phyloP scores from a whole-genome alignment of 2,113 vertebrate species.

The Poecilia latipinna region DNA sequence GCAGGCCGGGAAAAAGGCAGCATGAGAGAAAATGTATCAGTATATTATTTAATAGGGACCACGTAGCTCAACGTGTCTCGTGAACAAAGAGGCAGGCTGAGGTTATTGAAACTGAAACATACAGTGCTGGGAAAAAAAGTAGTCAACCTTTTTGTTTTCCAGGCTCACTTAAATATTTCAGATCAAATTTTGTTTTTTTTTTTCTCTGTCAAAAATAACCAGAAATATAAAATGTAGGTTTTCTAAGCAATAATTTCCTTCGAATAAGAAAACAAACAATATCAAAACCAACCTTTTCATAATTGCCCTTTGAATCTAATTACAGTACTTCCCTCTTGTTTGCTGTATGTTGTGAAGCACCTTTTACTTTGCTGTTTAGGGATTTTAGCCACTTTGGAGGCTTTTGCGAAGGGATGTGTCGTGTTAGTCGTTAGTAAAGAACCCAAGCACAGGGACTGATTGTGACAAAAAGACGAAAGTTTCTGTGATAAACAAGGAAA shows the following conservation, averaged over 20 bases:
- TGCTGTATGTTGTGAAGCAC: no score
- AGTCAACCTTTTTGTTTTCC: neutral
- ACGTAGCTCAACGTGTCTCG: neutral
- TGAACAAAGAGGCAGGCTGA: neutral
- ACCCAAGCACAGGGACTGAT: no score
- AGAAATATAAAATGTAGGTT: neutral
- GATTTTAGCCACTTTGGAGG: no score
- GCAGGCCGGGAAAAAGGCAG: neutral
- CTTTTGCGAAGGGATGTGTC: neutral
- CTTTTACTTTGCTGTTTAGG: no score
- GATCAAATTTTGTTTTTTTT: no score
- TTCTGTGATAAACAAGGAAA: no score
- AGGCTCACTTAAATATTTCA: neutral
- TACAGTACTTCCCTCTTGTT: no score
- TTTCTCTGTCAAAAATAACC: neutral
- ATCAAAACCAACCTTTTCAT: neutral
- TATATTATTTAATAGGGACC: slow-evolving; percentile 1
- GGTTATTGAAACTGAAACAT: neutral
- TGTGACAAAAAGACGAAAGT: no score
- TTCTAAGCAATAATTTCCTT: neutral
- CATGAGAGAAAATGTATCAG: neutral
- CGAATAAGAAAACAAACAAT: neutral
- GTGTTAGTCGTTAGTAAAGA: neutral
- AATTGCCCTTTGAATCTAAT: neutral
- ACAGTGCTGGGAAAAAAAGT: neutral